Conservation (phyloP, 2,113 vertebrate genomes). For the Sebastes fasciatus region DNA sequence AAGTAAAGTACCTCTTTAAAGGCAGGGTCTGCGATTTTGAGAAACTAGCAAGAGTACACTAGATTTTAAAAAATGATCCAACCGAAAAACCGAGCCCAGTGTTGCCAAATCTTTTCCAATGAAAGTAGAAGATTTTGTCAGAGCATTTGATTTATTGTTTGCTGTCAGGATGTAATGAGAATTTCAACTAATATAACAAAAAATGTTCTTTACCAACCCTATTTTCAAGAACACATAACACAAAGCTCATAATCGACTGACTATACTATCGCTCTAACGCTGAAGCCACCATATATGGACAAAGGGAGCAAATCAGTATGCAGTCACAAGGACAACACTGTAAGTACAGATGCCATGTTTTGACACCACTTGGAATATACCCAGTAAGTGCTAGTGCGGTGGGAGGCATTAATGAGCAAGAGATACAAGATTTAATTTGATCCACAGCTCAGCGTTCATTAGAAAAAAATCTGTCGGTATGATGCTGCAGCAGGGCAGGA, state of each 20-base stretch:
- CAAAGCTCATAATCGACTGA: background rate
- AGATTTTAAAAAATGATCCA: too few species aligned
- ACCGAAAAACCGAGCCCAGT: too few species aligned
- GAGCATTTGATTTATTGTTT: too few species aligned
- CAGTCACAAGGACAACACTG: slow-evolving; percentile 36
- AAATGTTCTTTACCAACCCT: too few species aligned
- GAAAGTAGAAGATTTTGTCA: too few species aligned
- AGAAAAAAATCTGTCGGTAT: slow-evolving; percentile 22
- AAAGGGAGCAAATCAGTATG: slow-evolving; percentile 13
- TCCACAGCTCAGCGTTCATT: slow-evolving; percentile 51
- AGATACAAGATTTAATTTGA: slow-evolving; percentile 66
- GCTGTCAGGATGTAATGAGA: too few species aligned
- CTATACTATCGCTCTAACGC: background rate
- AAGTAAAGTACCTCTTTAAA: background rate
- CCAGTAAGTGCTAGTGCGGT: slow-evolving; percentile 73
- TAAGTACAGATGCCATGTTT: slow-evolving; percentile 61
- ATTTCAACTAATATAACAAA: too few species aligned
- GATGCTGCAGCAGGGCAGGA: slow-evolving; percentile 37
- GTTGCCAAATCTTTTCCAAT: too few species aligned
- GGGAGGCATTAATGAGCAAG: slow-evolving; percentile 78
- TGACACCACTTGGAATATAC: slow-evolving; percentile 72
- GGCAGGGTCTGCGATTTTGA: too few species aligned
- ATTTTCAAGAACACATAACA: background rate
- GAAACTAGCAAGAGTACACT: too few species aligned
- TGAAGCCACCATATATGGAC: slow-evolving; percentile 9